A percentile compares a stretch with the other conserved stretches of the same genome.
Evolutionary conservation across 1,140 invertebrate species (phyloP).

Genomic region (Drosophila erecta): DNA sequence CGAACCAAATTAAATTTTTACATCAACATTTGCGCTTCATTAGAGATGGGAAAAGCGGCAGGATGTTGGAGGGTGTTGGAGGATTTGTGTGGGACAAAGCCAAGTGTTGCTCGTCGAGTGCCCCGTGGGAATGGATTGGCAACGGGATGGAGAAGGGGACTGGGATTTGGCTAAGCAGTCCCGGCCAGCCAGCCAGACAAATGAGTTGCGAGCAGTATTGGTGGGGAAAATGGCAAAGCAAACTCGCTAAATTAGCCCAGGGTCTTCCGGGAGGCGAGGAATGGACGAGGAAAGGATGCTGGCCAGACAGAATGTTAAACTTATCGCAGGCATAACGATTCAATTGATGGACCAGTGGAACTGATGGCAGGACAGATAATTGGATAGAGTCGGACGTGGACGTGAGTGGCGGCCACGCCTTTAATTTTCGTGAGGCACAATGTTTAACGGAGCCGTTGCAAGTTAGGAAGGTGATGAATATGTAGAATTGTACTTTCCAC

Average conservation of each 20-base stretch:
- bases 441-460: too few relatives aligned
- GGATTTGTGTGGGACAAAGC: slow-evolving; percentile 37
- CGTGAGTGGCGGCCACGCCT: background rate
- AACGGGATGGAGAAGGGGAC: background rate
- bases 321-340: slow-evolving; percentile 57
- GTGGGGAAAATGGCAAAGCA: slow-evolving; percentile 51
- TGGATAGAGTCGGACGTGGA: slow-evolving; percentile 26
- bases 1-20: slow-evolving; percentile 82
- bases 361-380: slow-evolving; percentile 38
- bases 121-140: slow-evolving; percentile 44
- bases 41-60: slow-evolving; percentile 51
- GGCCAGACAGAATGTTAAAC: slow-evolving; percentile 46
- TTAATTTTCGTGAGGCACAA: too few relatives aligned
- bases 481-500: background rate
- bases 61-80: slow-evolving; percentile 7
- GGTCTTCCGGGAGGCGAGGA: slow-evolving; percentile 29
- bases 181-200: slow-evolving; percentile 37
- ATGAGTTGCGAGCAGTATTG: slow-evolving; percentile 58
- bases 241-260: slow-evolving; percentile 54
- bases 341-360: slow-evolving; percentile 46
- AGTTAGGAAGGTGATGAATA: too few relatives aligned
- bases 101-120: slow-evolving; percentile 53
- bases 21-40: slow-evolving; percentile 81
- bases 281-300: slow-evolving; percentile 18
- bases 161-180: slow-evolving; percentile 34